Evolutionary conservation across 1,140 invertebrate species (phyloP), one percentile per base, ranked within the genome.

Genomic region (Scaptomyza hsui): DNA sequence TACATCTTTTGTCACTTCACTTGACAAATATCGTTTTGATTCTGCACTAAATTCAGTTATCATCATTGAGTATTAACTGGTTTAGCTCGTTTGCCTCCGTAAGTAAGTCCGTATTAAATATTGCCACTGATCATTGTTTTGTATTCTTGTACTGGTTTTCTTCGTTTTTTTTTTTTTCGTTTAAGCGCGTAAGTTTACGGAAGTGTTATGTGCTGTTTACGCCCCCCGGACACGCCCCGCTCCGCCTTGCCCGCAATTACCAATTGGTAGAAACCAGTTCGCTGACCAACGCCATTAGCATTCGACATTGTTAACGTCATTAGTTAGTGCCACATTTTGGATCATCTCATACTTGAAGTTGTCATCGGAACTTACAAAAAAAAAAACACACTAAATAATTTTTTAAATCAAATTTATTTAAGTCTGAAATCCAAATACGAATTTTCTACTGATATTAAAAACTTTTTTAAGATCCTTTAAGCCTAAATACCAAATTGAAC

Each of bases 301-400:
- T 74, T 74, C 59, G 39, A 32, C 51, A 76, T 64, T 71, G 60
- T 73, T 72, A 75, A 79, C 75, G 72, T 83, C 81, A 83, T 83
- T 82, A 77, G 75, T 70, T 77, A 65, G 75, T 64, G 35, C 64
- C 47, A 70, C 44, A 52, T 60, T 59, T 63, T 53, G 63, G 47
- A 72, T 72, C 63, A 68, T 68, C 52, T 49, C 35, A 56, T 51
- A 55, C 51, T 55, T 42, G 41, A 56, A 60, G 44, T 64, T 63
- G 60, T 64, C 67, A 63, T 42, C 44, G 44, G 7, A 2, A 41
- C 13, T 12, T 26, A 4, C 4, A 5, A 37, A 37, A n/a, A 37
- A 3, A 35, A 35, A 37, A n/a, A n/a, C 0, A 29, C 7, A 26
- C 0, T 5, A 0, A 26, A 6, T 7, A 26, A 26, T 26, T 26